Percentiles rank a stretch among this genome's conserved stretches.
phyloP scores from a whole-genome alignment of 2,797 vertebrate species.

The Bovichtus variegatus region DNA sequence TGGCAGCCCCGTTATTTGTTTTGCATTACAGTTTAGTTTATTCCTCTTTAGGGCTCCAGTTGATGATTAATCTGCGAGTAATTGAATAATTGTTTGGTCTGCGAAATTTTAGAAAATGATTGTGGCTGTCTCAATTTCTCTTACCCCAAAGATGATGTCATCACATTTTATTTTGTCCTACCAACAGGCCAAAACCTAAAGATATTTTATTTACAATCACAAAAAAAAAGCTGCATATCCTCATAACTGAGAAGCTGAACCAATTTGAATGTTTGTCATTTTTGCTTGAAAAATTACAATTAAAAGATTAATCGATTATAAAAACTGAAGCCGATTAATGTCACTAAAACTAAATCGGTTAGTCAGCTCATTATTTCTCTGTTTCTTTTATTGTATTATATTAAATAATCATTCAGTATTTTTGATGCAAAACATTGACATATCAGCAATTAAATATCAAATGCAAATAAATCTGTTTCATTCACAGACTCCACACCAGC shows the following conservation, averaged over 20 bases:
- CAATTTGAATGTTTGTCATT: background rate
- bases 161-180: background rate
- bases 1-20: constrained; percentile 2
- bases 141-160: background rate
- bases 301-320: background rate
- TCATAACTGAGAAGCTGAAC: background rate
- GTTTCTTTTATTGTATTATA: background rate
- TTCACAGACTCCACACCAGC: background rate
- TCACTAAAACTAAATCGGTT: no score
- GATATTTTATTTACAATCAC: background rate
- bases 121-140: no score
- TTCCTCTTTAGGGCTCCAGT: background rate
- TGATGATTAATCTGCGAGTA: background rate
- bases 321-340: no score
- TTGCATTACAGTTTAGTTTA: background rate
- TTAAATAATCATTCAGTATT: background rate
- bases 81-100: background rate
- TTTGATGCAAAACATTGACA: background rate
- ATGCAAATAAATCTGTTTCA: background rate
- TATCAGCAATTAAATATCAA: background rate
- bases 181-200: background rate
- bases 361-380: background rate
- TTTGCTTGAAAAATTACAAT: background rate
- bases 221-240: background rate
- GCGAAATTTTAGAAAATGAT: background rate